These are phyloP conservation scores for Gerris lacustris DNA, from an alignment of 2,888 invertebrate genomes.

Conservation along the genomic window DNA sequence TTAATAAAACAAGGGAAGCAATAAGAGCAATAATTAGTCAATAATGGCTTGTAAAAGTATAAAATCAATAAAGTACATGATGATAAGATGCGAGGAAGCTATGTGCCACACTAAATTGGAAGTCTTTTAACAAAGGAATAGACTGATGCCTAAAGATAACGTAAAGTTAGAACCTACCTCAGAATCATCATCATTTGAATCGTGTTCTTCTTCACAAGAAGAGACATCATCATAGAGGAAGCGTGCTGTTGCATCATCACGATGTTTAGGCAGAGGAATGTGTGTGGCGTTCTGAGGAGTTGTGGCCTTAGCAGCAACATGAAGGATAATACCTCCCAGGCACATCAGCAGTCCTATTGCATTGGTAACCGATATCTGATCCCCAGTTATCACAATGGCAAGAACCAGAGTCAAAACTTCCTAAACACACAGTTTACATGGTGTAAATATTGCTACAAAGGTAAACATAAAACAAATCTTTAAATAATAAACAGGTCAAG, in stretches of 20 bases:
- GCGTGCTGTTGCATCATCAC: not conserved
- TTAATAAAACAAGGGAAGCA: too few species aligned
- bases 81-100: too few species aligned
- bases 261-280: not conserved
- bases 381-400: slow-evolving; percentile 77
- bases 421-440: slow-evolving; percentile 42
- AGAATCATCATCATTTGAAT: slow-evolving; percentile 11
- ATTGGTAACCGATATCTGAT: slow-evolving; percentile 70
- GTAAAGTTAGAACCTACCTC: slow-evolving; percentile 1
- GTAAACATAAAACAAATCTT: slow-evolving; percentile 9
- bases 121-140: too few species aligned
- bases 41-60: too few species aligned
- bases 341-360: slow-evolving; percentile 74
- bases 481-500: too few species aligned
- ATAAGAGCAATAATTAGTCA: too few species aligned
- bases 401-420: slow-evolving; percentile 84
- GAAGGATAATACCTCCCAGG: slow-evolving; percentile 72
- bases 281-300: not conserved
- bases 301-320: slow-evolving; percentile 57
- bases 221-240: slow-evolving; percentile 10
- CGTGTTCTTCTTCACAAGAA: slow-evolving; percentile 7
- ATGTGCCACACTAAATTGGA: too few species aligned
- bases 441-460: slow-evolving; percentile 22
- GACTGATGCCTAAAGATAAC: too few species aligned
- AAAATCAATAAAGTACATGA: too few species aligned